Conservation (phyloP, 2,888 invertebrate species). For the Trichopoda pennipes region DNA sequence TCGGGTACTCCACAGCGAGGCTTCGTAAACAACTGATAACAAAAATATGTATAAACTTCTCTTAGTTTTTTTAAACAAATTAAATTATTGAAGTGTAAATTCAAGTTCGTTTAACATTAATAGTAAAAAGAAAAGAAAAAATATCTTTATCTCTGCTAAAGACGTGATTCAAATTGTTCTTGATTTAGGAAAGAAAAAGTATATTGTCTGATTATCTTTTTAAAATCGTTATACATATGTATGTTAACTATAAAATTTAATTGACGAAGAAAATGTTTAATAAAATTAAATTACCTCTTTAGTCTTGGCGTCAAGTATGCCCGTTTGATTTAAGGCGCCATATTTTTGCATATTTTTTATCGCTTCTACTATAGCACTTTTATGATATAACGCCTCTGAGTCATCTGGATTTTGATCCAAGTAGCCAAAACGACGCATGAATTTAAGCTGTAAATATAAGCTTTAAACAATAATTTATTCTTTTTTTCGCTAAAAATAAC, state of each 20-base stretch:
- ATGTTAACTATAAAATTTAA: neutral
- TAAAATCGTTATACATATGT: no score
- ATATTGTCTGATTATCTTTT: constrained; percentile 36
- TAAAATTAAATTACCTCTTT: constrained; percentile 81
- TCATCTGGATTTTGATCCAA: constrained; percentile 82
- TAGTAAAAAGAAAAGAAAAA: constrained; percentile 16
- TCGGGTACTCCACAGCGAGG: constrained; percentile 89
- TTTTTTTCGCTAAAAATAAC: constrained; percentile 1
- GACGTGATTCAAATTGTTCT: constrained; percentile 1
- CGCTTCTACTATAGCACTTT: constrained; percentile 84
- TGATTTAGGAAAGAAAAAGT: constrained; percentile 6
- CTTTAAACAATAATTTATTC: neutral
- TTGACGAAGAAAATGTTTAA: neutral
- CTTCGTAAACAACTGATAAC: constrained; percentile 84
- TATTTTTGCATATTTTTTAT: constrained; percentile 87
- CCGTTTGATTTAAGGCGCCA: constrained; percentile 87
- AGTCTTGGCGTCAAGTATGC: constrained; percentile 85
- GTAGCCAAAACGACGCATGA: constrained; percentile 88
- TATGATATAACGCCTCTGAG: constrained; percentile 84
- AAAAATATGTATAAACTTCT: constrained; percentile 8
- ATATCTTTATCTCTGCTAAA: constrained; percentile 22
- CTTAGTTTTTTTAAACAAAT: neutral
- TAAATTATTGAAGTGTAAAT: constrained; percentile 8
- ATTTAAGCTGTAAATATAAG: constrained; percentile 82
- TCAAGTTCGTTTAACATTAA: constrained; percentile 68